phyloP scores from a whole-genome alignment of 2,888 invertebrate species.

The Synanthedon tipuliformis region DNA sequence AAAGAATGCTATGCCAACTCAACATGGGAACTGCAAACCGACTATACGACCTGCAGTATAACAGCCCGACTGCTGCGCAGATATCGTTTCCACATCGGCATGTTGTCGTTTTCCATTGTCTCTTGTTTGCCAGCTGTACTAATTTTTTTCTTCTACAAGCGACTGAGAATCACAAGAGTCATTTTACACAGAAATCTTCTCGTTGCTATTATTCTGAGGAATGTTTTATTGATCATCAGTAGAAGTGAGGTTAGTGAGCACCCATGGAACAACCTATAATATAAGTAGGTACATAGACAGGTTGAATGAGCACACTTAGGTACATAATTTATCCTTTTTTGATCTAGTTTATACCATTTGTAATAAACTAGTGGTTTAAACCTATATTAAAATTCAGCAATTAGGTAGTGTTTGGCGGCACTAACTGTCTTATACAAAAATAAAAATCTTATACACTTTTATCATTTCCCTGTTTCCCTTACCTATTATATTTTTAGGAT shows the following conservation, averaged over 20 bases:
- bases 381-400: too few species aligned
- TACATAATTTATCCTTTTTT: too few species aligned
- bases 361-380: too few species aligned
- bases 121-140: slow-evolving; percentile 69
- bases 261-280: neutral
- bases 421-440: too few species aligned
- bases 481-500: too few species aligned
- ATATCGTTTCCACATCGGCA: slow-evolving; percentile 64
- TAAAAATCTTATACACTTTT: too few species aligned
- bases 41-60: slow-evolving; percentile 70
- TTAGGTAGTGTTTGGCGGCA: too few species aligned
- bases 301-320: too few species aligned
- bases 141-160: slow-evolving; percentile 67
- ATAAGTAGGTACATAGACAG: neutral
- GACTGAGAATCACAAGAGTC: slow-evolving; percentile 64
- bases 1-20: slow-evolving; percentile 67
- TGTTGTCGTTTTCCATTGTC: slow-evolving; percentile 60
- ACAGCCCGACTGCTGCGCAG: slow-evolving; percentile 61
- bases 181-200: slow-evolving; percentile 72
- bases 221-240: slow-evolving; percentile 67
- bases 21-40: slow-evolving; percentile 70
- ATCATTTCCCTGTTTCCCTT: too few species aligned
- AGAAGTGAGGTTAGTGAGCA: slow-evolving; percentile 56
- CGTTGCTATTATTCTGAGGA: slow-evolving; percentile 68
- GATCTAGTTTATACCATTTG: too few species aligned